Evolutionary conservation across 2,113 vertebrate genomes (phyloP).

Genomic region (Calidris pugnax): DNA sequence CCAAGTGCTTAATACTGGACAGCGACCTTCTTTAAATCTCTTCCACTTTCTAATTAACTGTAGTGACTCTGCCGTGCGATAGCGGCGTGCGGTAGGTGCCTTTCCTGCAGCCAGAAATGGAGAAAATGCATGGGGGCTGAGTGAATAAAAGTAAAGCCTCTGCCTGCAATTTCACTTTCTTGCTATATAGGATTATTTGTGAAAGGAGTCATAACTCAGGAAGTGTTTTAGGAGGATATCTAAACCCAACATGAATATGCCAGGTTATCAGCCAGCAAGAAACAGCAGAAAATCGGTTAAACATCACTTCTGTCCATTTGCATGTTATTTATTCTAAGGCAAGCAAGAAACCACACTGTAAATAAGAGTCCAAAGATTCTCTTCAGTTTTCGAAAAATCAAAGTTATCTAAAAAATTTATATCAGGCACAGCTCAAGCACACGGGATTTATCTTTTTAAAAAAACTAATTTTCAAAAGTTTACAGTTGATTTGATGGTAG

Average conservation of each 20-base stretch:
- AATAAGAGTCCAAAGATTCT: not conserved
- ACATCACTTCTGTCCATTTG: not conserved
- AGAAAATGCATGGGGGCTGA: not conserved
- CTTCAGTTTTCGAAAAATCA: not conserved
- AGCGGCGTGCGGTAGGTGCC: not conserved
- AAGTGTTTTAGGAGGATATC: not conserved
- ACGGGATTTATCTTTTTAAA: fast-evolving
- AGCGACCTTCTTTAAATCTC: not conserved
- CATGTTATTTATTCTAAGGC: not conserved
- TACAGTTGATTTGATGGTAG: not conserved
- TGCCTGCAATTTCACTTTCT: not conserved
- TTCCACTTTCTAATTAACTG: not conserved
- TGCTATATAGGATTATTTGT: not conserved
- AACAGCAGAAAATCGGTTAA: not conserved
- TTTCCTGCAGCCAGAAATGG: not conserved
- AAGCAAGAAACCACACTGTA: not conserved
- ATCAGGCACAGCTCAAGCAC: not conserved
- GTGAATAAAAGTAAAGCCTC: not conserved
- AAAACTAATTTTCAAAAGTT: not conserved
- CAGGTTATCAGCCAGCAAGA: not conserved
- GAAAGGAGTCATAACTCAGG: not conserved
- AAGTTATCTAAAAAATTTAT: not conserved
- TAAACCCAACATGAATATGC: not conserved
- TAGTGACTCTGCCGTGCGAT: fast-evolving
- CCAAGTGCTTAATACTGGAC: constrained; percentile 21